phyloP scores from a whole-genome alignment of 2,797 vertebrate species.

The Phataginus tricuspis region DNA sequence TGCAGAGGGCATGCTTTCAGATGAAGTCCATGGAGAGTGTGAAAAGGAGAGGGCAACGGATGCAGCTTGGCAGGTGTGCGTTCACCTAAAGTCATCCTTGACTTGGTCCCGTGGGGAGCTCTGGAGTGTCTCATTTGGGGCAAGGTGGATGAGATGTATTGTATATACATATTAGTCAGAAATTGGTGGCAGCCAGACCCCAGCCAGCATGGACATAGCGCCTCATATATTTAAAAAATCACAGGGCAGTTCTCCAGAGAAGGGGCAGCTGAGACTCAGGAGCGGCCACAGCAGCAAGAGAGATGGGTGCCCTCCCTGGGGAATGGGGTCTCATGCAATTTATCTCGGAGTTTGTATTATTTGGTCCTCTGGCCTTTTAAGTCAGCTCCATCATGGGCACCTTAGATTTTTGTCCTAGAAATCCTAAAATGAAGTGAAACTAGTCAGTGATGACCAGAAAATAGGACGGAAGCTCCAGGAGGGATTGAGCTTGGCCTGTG shows the following conservation, averaged over 20 bases:
- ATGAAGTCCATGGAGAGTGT: neutral
- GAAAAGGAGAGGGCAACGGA: neutral
- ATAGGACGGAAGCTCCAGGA: neutral
- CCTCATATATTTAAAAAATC: neutral
- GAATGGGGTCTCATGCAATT: rapidly evolving
- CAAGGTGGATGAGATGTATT: neutral
- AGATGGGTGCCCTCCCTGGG: neutral
- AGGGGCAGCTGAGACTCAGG: neutral
- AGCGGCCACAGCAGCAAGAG: neutral
- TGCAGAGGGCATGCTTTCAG: neutral
- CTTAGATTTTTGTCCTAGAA: neutral
- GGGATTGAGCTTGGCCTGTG: neutral
- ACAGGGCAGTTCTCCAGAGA: neutral
- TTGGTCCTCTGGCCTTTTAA: neutral
- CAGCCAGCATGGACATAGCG: neutral
- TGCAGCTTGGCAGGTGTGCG: neutral
- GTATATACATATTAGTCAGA: neutral
- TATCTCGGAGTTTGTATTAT: rapidly evolving
- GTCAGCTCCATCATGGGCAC: neutral
- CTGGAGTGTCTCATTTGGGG: neutral
- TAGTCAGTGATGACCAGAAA: neutral
- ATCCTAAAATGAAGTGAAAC: neutral
- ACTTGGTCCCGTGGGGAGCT: neutral
- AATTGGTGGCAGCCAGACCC: neutral
- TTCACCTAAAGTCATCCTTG: neutral